These are phyloP conservation scores for Chromis chromis DNA, from an alignment of 2,797 vertebrate species.

Conservation along the genomic window DNA sequence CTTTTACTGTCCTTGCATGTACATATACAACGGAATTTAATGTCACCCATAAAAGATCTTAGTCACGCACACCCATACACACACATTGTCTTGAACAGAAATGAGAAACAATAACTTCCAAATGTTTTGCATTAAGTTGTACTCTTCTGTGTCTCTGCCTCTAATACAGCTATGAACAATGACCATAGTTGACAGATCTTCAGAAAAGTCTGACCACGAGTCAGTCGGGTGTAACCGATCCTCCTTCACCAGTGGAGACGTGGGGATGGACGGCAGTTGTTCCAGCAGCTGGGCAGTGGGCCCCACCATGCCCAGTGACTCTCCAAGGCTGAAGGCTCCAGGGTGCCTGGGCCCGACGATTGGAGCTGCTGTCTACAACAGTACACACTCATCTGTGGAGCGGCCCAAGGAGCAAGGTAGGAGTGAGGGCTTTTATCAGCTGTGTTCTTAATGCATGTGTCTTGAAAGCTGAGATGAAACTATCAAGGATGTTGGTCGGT, in stretches of 20 bases:
- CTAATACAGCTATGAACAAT: constrained; percentile 94
- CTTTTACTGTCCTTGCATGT: too few species aligned
- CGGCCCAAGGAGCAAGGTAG: constrained; percentile 92
- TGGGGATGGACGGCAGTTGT: constrained; percentile 90
- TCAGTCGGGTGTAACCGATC: constrained; percentile 90
- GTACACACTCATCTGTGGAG: constrained; percentile 84
- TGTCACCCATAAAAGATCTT: too few species aligned
- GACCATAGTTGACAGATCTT: constrained; percentile 98
- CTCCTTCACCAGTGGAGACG: constrained; percentile 89
- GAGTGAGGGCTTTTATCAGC: background rate
- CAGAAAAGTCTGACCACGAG: constrained; percentile 93
- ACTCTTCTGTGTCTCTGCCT: constrained; percentile 21
- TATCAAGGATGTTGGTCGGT: background rate
- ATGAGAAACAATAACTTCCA: background rate
- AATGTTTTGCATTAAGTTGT: background rate
- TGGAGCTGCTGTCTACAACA: constrained; percentile 91
- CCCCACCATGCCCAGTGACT: constrained; percentile 86
- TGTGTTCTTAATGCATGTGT: constrained; percentile 10
- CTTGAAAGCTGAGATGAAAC: constrained; percentile 4
- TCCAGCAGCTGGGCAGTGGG: constrained; percentile 89
- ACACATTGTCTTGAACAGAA: background rate
- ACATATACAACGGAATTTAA: too few species aligned
- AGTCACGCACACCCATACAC: too few species aligned
- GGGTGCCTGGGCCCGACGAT: constrained; percentile 90
- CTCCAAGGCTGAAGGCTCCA: constrained; percentile 86